These are phyloP conservation scores for Stenopsyche tienmushanensis DNA, from an alignment of 1,140 invertebrate genomes.

Conservation along the genomic window DNA sequence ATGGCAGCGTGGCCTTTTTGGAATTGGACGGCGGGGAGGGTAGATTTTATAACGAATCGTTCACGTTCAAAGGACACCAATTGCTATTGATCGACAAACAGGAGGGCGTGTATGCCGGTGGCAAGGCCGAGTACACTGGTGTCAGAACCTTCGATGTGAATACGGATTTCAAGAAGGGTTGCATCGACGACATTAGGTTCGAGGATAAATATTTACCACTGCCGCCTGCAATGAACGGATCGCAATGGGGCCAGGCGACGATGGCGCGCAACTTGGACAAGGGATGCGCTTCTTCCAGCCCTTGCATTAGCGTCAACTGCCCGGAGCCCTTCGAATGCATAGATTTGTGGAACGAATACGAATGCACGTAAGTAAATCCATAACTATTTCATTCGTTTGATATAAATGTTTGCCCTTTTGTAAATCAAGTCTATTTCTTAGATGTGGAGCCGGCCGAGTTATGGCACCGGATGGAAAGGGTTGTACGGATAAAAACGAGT, in stretches of 20 bases:
- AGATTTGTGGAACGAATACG: constrained; percentile 67
- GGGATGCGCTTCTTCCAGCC: constrained; percentile 63
- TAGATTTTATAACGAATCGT: constrained; percentile 66
- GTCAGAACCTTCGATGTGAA: constrained; percentile 64
- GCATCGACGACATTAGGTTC: constrained; percentile 54
- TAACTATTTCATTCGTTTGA: constrained; percentile 22
- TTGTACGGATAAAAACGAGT: constrained; percentile 64
- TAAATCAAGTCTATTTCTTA: constrained; percentile 39
- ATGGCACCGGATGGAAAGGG: constrained; percentile 60
- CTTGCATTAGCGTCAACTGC: constrained; percentile 63
- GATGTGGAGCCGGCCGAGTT: constrained; percentile 61
- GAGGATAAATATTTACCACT: constrained; percentile 66
- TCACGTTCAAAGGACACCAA: constrained; percentile 62
- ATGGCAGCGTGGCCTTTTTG: constrained; percentile 64
- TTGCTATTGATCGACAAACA: constrained; percentile 64
- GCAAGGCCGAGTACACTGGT: constrained; percentile 66
- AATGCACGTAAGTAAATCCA: constrained; percentile 61
- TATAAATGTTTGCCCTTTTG: constrained; percentile 18
- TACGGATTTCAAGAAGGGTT: constrained; percentile 61
- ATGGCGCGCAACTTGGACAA: constrained; percentile 52
- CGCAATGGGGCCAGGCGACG: constrained; percentile 65
- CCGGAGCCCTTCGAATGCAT: constrained; percentile 64
- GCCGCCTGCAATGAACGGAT: constrained; percentile 62
- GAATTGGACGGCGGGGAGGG: constrained; percentile 73
- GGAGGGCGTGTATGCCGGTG: constrained; percentile 66